Evolutionary conservation across 37 sponge, comb jelly and placozoan species (phyloP).

Genomic region (Bolinopsis microptera): DNA sequence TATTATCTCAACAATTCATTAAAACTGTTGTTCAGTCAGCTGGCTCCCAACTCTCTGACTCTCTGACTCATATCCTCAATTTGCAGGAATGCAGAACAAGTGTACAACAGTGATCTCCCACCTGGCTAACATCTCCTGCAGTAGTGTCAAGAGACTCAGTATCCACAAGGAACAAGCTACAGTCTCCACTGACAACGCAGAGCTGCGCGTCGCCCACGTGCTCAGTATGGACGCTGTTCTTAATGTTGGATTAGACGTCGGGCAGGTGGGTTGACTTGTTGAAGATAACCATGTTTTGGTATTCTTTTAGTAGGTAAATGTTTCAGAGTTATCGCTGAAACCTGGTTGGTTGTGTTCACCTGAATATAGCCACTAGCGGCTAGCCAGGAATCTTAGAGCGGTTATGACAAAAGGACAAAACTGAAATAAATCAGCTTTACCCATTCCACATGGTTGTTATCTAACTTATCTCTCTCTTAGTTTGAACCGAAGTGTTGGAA

Average conservation of each 20-base stretch:
- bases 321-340: no score
- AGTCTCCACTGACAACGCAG: background rate
- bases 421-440: no score
- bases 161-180: constrained; percentile 29
- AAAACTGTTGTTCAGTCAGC: background rate
- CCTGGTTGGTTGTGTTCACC: no score
- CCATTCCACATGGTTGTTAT: no score
- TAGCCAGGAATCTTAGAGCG: no score
- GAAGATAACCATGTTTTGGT: background rate
- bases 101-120: constrained; percentile 50
- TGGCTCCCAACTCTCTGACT: background rate
- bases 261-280: constrained; percentile 36
- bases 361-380: no score
- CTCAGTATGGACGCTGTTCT: constrained; percentile 66
- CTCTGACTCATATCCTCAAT: background rate
- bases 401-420: no score
- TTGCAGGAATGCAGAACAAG: constrained; percentile 58
- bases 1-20: no score
- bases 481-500: constrained; percentile 63
- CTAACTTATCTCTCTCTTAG: constrained; percentile 1
- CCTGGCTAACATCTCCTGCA: constrained; percentile 53
- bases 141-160: background rate
- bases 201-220: constrained; percentile 9
- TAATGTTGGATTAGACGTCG: constrained; percentile 46
- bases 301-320: background rate